phyloP scores from a whole-genome alignment of 2,797 vertebrate species.

The Enteromius unitaeniatus region DNA sequence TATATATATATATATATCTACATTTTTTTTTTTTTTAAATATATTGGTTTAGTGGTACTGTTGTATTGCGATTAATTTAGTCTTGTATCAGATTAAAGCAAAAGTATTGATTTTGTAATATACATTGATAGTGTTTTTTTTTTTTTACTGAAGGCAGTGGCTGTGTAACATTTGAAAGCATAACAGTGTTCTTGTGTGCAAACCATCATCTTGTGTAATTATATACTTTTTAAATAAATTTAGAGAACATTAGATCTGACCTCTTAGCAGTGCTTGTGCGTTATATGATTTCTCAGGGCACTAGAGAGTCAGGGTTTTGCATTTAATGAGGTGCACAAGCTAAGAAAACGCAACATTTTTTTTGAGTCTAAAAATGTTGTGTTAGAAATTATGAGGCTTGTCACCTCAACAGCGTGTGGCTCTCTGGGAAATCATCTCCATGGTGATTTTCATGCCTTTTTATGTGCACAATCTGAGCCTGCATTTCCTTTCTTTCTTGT shows the following conservation, averaged over 20 bases:
- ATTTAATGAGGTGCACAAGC: constrained; percentile 2
- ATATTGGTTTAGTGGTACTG: neutral
- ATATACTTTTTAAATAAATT: neutral
- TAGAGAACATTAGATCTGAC: constrained; percentile 25
- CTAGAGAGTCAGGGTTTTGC: neutral
- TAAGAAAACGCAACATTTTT: constrained; percentile 4
- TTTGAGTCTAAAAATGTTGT: constrained; percentile 29
- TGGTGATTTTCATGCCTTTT: constrained; percentile 40
- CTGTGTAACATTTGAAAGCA: neutral
- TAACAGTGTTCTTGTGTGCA: neutral
- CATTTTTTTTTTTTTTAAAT: no score
- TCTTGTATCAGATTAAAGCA: neutral
- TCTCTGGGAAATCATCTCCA: constrained; percentile 36
- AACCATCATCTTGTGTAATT: neutral
- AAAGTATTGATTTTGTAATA: neutral
- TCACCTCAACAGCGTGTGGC: constrained; percentile 8
- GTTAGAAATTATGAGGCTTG: constrained; percentile 19
- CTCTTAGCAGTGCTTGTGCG: constrained; percentile 16
- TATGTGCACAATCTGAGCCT: constrained; percentile 10
- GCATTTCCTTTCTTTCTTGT: constrained; percentile 5
- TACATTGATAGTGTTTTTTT: neutral
- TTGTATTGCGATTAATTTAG: neutral
- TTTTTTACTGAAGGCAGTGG: neutral
- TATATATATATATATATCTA: no score
- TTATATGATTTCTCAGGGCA: constrained; percentile 6